A percentile compares a stretch with the other conserved stretches of the same genome.
Conservation (phyloP, 2,113 vertebrate species). For the Perca fluviatilis region DNA sequence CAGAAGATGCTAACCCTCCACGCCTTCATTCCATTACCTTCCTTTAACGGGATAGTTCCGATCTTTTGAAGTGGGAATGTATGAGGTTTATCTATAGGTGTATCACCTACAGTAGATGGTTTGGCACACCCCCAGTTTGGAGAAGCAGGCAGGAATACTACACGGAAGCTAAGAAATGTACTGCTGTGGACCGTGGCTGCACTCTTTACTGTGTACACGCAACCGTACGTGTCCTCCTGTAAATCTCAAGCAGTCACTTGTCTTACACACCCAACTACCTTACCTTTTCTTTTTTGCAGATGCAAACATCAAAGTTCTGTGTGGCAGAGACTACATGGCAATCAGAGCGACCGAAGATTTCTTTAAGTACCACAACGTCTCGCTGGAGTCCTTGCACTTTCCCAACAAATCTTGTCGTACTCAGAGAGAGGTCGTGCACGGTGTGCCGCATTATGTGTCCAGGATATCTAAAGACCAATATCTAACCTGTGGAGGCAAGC, state of each 20-base stretch:
- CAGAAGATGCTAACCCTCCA: too few species aligned
- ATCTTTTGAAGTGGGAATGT: too few species aligned
- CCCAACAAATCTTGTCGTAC: conserved; percentile 75
- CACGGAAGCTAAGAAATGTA: too few species aligned
- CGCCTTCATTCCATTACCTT: too few species aligned
- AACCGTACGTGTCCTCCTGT: not conserved
- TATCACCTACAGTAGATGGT: too few species aligned
- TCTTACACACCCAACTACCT: not conserved
- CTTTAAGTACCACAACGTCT: conserved; percentile 78
- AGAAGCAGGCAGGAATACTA: too few species aligned
- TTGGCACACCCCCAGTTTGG: too few species aligned
- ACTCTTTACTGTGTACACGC: not conserved
- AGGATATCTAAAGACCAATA: conserved; percentile 73
- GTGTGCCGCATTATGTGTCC: conserved; percentile 68
- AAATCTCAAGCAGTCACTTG: not conserved
- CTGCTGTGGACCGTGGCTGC: too few species aligned
- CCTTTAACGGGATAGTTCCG: too few species aligned
- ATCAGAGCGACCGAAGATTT: conserved; percentile 77
- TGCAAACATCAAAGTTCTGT: conserved; percentile 71
- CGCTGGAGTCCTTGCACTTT: conserved; percentile 74
- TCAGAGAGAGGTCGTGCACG: conserved; percentile 55
- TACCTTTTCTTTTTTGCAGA: conserved; percentile 55
- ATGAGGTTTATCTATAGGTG: too few species aligned
- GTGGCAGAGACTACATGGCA: conserved; percentile 71
- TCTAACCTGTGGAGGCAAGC: conserved; percentile 73